phyloP scores from a whole-genome alignment of 2,797 vertebrate species.

The Alectoris magna region DNA sequence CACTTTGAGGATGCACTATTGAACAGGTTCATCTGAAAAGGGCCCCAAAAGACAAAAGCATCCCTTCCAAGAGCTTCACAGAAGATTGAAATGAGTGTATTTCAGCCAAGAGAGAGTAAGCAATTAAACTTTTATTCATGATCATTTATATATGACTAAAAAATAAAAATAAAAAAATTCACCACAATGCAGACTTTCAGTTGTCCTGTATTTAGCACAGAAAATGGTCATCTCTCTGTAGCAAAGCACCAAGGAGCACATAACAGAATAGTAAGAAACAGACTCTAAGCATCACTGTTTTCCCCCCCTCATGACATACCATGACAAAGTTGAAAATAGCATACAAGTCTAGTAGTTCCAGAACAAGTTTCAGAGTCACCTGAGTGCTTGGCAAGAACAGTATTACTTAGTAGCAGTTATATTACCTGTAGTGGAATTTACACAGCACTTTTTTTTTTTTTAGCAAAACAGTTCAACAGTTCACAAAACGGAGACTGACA shows the following conservation, averaged over 20 bases:
- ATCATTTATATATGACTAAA: conserved; percentile 33
- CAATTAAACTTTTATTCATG: conserved; percentile 65
- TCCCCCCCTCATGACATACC: neutral
- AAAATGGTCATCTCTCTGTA: conserved; percentile 1
- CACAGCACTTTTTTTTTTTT: neutral
- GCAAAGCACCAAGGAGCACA: conserved; percentile 42
- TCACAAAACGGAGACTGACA: neutral
- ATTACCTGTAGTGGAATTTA: neutral
- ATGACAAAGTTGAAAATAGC: neutral
- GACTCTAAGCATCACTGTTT: neutral
- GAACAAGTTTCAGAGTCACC: conserved; percentile 36
- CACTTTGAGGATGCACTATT: neutral
- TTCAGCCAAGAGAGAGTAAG: neutral
- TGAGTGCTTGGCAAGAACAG: conserved; percentile 49
- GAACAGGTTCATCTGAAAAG: neutral
- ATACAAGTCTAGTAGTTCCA: neutral
- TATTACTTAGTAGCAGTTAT: neutral
- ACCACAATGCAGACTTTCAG: conserved; percentile 9
- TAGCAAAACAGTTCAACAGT: neutral
- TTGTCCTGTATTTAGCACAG: conserved; percentile 30
- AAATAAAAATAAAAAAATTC: neutral
- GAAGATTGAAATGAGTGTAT: neutral
- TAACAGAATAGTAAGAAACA: conserved; percentile 7
- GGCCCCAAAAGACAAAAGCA: accelerated
- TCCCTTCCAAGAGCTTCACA: neutral